These are phyloP conservation scores for Psilopsiagon aurifrons DNA, from an alignment of 2,113 vertebrate species.

Conservation along the genomic window DNA sequence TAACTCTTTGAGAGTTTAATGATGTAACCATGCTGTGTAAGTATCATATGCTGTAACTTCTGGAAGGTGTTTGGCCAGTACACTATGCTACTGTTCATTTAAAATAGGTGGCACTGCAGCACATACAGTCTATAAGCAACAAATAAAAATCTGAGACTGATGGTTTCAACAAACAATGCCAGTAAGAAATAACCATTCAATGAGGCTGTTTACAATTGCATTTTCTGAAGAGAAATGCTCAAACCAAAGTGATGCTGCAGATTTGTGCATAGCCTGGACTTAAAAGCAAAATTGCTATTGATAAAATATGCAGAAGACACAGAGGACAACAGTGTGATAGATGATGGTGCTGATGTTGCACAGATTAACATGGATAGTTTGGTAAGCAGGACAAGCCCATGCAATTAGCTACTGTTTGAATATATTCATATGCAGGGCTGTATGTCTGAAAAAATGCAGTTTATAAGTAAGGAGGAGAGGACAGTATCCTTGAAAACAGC, in stretches of 20 bases:
- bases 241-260: background rate
- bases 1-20: background rate
- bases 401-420: background rate
- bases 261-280: background rate
- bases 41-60: background rate
- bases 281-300: background rate
- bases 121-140: background rate
- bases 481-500: background rate
- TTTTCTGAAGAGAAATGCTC: background rate
- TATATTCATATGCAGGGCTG: background rate
- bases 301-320: background rate
- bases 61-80: background rate
- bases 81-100: background rate
- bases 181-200: background rate
- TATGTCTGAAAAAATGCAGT: background rate
- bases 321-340: background rate
- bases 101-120: background rate
- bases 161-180: background rate
- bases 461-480: background rate
- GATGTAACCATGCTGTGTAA: background rate
- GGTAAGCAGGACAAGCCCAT: background rate
- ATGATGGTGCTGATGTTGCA: background rate
- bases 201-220: background rate
- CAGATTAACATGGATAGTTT: background rate
- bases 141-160: background rate